Evolutionary conservation across 2,888 invertebrate genomes (phyloP), one percentile per base, ranked within the genome.

Genomic region (Zele albiditarsus): DNA sequence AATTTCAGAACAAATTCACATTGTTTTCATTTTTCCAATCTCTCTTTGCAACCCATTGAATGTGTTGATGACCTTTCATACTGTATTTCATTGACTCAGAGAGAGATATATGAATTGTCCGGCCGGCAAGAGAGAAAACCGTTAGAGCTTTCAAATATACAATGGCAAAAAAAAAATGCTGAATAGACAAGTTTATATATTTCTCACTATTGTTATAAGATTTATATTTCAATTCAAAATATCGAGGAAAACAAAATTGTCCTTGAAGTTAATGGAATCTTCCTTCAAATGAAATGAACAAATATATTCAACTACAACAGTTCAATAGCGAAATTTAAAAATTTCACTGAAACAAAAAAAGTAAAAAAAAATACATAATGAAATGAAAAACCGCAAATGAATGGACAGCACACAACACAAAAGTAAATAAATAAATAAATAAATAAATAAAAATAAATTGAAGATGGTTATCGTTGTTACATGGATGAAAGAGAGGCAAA

Each of bases 61-160:
- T 53, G 8, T 53, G 20, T 53, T 53, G 20, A 53, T 53, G 53
- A 53, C 20, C 53, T 53, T 53, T 53, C 53, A 23, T 20, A 46
- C 69, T 62, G 3, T 53, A 69, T 68, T 38, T 25, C 14, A 60
- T 57, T n/a, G 28, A 46, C 16, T 42, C 1, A 8, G 27, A 66
- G 23, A 16, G 27, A 66, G 25, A 67, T 53, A 31, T 10, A 31
- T 63, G 12, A 65, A 38, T 42, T 20, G 68, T 46, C 53, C 57
- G 31, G 68, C 68, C 68, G 53, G 68, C 68, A 69, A 69, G 27
- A 75, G 75, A 71, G 16, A 78, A 46, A 70, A 75, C 60, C 53
- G 67, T 49, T 58, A 71, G 67, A 69, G 16, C 67, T 27, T 67
- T 67, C 38, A 42, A 27, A 67, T 46, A 49, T 28, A 46, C 14